Evolutionary conservation across 1,140 invertebrate genomes (phyloP).

Genomic region (Teleogryllus occipitalis): DNA sequence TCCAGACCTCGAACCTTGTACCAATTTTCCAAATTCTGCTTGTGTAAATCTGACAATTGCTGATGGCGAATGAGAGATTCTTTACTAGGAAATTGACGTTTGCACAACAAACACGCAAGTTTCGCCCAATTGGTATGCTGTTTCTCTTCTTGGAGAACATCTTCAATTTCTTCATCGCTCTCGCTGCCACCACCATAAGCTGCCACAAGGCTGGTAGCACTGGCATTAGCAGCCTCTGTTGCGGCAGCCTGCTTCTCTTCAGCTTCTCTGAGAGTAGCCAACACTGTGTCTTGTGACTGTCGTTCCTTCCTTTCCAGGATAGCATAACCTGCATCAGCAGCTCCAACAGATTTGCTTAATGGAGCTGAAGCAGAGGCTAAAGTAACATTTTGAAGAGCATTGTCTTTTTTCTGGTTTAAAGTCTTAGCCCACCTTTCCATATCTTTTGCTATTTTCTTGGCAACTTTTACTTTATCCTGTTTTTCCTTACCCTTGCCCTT

Average conservation of each 20-base stretch:
- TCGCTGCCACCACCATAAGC: conserved; percentile 65
- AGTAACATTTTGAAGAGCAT: conserved; percentile 54
- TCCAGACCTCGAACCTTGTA: conserved; percentile 46
- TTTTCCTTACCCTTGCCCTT: conserved; percentile 35
- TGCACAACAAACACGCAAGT: conserved; percentile 90
- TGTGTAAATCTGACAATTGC: conserved; percentile 90
- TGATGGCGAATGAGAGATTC: conserved; percentile 83
- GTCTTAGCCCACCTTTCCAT: conserved; percentile 97
- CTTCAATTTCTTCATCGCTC: conserved; percentile 52
- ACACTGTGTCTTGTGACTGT: neutral
- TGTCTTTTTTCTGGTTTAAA: conserved; percentile 93
- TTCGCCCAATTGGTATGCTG: conserved; percentile 78
- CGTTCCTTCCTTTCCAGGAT: conserved; percentile 62
- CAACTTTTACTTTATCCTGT: conserved; percentile 91
- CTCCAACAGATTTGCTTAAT: conserved; percentile 42
- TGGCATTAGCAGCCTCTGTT: neutral
- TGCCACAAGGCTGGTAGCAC: conserved; percentile 48
- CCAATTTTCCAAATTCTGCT: conserved; percentile 76
- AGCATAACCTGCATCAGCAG: conserved; percentile 85
- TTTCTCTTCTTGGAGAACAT: conserved; percentile 47
- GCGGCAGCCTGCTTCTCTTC: conserved; percentile 9
- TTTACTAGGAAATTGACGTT: conserved; percentile 83
- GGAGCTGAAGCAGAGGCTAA: conserved; percentile 40
- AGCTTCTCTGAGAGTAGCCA: conserved; percentile 3
- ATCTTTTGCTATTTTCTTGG: conserved; percentile 95